Evolutionary conservation across 2,888 invertebrate genomes (phyloP).

Genomic region (Eilema caniola): DNA sequence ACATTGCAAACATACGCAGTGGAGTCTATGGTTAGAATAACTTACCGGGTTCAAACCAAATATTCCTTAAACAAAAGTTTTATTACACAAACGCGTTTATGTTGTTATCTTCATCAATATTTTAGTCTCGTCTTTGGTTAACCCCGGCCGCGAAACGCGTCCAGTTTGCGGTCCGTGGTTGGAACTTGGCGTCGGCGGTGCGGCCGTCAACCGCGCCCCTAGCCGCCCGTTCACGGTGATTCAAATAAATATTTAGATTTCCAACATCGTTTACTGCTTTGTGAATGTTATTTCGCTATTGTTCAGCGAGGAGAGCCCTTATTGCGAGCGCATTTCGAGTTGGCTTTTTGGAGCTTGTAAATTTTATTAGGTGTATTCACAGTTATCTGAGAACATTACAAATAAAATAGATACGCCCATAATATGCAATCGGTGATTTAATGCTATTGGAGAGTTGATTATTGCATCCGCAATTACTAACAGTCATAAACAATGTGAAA

Average conservation of each 20-base stretch:
- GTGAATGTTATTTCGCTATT: slow-evolving; percentile 67
- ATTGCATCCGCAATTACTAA: slow-evolving; percentile 40
- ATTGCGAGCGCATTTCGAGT: slow-evolving; percentile 52
- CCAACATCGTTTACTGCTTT: slow-evolving; percentile 62
- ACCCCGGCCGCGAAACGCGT: slow-evolving; percentile 53
- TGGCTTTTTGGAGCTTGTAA: slow-evolving; percentile 60
- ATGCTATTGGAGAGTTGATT: slow-evolving; percentile 34
- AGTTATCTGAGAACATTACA: slow-evolving; percentile 51
- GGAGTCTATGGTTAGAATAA: neutral
- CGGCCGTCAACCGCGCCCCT: slow-evolving; percentile 46
- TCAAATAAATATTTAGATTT: slow-evolving; percentile 73
- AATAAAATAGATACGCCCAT: slow-evolving; percentile 40
- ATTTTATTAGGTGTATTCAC: slow-evolving; percentile 58
- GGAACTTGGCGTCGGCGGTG: slow-evolving; percentile 51
- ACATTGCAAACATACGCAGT: neutral
- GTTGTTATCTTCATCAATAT: slow-evolving; percentile 56
- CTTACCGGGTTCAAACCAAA: neutral
- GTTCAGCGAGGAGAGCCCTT: slow-evolving; percentile 60
- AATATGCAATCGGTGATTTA: slow-evolving; percentile 37
- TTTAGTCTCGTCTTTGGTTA: slow-evolving; percentile 57
- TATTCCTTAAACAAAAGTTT: slow-evolving; percentile 38
- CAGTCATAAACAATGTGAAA: slow-evolving; percentile 39
- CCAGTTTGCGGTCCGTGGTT: slow-evolving; percentile 59
- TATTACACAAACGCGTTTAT: slow-evolving; percentile 43
- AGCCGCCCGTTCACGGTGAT: slow-evolving; percentile 54